These are phyloP conservation scores for Allolobophora icterica DNA, from an alignment of 2,888 invertebrate species.

Conservation along the genomic window DNA sequence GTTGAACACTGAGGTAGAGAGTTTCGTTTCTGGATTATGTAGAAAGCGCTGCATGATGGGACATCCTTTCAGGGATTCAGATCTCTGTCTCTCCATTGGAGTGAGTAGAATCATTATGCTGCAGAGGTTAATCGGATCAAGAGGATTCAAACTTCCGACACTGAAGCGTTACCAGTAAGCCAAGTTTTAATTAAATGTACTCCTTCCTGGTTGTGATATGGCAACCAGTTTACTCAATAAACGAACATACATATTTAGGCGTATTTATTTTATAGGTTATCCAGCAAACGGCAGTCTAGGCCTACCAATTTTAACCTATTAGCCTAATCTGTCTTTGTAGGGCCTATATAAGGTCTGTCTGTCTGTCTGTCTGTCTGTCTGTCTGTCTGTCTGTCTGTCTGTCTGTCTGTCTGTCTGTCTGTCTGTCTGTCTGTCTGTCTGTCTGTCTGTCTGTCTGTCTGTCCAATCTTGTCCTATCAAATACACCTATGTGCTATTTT, in stretches of 20 bases:
- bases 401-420: background rate
- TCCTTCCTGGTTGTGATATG: no score
- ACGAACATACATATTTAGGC: no score
- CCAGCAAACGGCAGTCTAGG: background rate
- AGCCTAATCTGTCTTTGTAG: no score
- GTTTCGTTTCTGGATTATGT: background rate
- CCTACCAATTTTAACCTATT: no score
- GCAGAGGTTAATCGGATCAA: background rate
- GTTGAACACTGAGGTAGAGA: background rate
- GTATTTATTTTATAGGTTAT: background rate
- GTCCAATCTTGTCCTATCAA: background rate
- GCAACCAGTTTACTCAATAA: no score
- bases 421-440: slow-evolving; percentile 12
- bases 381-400: background rate
- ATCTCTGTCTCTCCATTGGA: background rate
- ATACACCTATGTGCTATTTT: background rate
- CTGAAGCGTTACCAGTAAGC: background rate
- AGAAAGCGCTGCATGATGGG: background rate
- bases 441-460: background rate
- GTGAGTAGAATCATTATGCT: background rate
- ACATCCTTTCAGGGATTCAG: background rate
- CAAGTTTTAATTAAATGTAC: background rate
- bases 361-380: background rate
- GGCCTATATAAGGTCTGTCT: background rate
- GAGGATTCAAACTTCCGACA: no score